These are phyloP conservation scores for Ypsolopha sequella DNA, from an alignment of 2,888 invertebrate genomes.

Conservation along the genomic window DNA sequence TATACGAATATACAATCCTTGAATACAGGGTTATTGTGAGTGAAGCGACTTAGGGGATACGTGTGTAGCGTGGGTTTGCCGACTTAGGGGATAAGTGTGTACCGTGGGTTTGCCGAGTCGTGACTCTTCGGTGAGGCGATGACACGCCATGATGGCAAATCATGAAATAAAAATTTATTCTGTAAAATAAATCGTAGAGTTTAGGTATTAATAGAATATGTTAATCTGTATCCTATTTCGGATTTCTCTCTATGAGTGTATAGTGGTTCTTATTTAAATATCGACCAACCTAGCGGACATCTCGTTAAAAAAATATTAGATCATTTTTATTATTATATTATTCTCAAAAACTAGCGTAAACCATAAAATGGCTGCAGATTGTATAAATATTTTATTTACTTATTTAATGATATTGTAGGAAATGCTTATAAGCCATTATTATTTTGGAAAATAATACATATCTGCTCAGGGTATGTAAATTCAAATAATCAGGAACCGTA, in stretches of 20 bases:
- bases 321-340: conserved; percentile 51
- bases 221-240: conserved; percentile 68
- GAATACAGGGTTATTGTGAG: conserved; percentile 52
- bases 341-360: conserved; percentile 43
- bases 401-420: conserved; percentile 43
- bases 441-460: conserved; percentile 45
- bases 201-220: conserved; percentile 67
- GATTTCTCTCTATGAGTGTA: conserved; percentile 71
- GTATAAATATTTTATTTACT: conserved; percentile 64
- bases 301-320: conserved; percentile 61
- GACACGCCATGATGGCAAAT: conserved; percentile 69
- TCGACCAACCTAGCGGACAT: conserved; percentile 69
- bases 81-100: conserved; percentile 32
- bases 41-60: conserved; percentile 26
- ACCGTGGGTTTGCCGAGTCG: conserved; percentile 30
- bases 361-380: conserved; percentile 69
- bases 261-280: conserved; percentile 68
- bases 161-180: conserved; percentile 57
- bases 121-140: conserved; percentile 49
- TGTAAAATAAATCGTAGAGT: conserved; percentile 53
- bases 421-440: conserved; percentile 49
- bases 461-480: conserved; percentile 48
- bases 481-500: conserved; percentile 13
- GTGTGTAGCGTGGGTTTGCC: conserved; percentile 38
- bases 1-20: conserved; percentile 26